Evolutionary conservation across 1,140 invertebrate genomes (phyloP).

Genomic region (Drosophila kanapiae): DNA sequence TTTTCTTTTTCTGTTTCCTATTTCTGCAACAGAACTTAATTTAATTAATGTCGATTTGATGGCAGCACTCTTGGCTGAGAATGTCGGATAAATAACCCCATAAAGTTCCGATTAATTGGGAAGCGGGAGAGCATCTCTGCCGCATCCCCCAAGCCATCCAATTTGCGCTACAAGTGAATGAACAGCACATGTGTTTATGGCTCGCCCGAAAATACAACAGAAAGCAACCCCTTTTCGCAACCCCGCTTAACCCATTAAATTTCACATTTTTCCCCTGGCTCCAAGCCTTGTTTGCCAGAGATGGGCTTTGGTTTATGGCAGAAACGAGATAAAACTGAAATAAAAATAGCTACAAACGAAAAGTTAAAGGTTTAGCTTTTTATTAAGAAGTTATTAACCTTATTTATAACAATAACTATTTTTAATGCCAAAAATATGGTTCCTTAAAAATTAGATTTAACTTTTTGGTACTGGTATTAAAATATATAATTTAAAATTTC

Average conservation of each 20-base stretch:
- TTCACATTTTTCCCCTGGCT: background rate
- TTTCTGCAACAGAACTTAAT: conserved; percentile 55
- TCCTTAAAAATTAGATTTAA: too few relatives aligned
- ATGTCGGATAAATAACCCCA: conserved; percentile 25
- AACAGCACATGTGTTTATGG: conserved; percentile 69
- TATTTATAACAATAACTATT: too few relatives aligned
- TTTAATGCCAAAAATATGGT: too few relatives aligned
- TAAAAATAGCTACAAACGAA: background rate
- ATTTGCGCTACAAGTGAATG: conserved; percentile 63
- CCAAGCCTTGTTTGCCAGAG: background rate
- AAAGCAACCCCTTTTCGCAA: conserved; percentile 14
- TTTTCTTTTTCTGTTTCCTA: background rate
- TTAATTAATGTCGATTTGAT: conserved; percentile 77
- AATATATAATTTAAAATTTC: background rate
- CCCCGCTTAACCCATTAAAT: conserved; percentile 4
- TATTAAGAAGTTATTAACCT: too few relatives aligned
- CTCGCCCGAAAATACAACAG: conserved; percentile 6
- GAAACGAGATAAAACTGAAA: background rate
- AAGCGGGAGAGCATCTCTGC: conserved; percentile 5
- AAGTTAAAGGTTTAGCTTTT: background rate
- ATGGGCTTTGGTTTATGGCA: background rate
- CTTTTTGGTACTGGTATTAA: too few relatives aligned
- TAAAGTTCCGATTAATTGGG: conserved; percentile 66
- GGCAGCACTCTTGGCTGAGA: conserved; percentile 31
- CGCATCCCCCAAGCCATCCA: conserved; percentile 18